These are phyloP conservation scores for Numenius arquata DNA, from an alignment of 2,113 vertebrate species.

Conservation along the genomic window DNA sequence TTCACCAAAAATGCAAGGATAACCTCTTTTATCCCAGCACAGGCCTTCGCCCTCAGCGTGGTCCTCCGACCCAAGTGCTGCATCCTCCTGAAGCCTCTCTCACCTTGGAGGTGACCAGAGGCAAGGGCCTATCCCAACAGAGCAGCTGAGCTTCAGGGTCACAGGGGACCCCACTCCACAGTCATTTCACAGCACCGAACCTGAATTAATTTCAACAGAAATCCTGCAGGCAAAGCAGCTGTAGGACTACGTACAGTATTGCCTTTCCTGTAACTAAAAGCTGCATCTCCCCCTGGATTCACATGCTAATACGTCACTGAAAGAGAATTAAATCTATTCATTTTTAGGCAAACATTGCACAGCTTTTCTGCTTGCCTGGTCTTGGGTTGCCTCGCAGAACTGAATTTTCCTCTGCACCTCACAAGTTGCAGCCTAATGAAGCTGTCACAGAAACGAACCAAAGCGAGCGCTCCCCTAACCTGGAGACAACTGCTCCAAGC, in stretches of 20 bases:
- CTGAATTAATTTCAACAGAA: background rate
- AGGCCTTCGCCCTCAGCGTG: background rate
- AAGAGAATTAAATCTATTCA: background rate
- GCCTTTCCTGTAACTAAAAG: background rate
- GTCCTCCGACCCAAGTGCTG: background rate
- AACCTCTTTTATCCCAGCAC: background rate
- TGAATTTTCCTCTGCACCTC: background rate
- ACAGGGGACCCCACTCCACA: background rate
- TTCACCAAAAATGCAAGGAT: background rate
- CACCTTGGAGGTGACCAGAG: rapidly evolving
- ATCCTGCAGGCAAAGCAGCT: background rate
- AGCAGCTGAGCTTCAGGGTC: background rate
- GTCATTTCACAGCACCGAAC: background rate
- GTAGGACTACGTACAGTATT: background rate
- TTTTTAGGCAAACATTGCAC: background rate
- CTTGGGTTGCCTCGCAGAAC: background rate
- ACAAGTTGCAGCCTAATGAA: background rate
- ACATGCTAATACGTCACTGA: background rate
- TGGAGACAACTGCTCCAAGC: background rate
- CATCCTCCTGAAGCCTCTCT: background rate
- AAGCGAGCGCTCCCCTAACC: background rate
- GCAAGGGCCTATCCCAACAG: background rate
- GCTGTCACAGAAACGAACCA: background rate
- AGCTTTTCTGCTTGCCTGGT: background rate
- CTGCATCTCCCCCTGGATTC: background rate